Evolutionary conservation across 2,888 invertebrate species (phyloP), one percentile per base, ranked within the genome.

Genomic region (Drosophila yooni): DNA sequence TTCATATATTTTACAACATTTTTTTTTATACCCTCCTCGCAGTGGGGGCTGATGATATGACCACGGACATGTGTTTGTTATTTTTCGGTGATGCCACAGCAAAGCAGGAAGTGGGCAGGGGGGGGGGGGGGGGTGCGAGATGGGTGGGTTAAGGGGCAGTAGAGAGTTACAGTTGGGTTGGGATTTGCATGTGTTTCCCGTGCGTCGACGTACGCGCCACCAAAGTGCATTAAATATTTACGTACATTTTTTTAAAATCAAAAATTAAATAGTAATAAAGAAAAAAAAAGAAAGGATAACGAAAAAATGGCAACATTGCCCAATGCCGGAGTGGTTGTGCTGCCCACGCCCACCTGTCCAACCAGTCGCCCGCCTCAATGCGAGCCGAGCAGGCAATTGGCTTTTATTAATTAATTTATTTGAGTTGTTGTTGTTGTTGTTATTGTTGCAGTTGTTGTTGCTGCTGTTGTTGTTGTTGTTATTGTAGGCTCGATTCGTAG

Each of bases 371-470:
- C 36, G 43, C 43, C 56, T 60, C 50, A 59, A 34, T 52, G 31
- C 56, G 63, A 64, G 48, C 69, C 62, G 57, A 61, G 51, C 76
- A 67, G 56, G 62, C 77, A 76, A 77, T 78, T 78, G 85, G 58
- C 74, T 81, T 89, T 83, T 88, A 89, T 86, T 89, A 84, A 86
- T 89, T 86, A 88, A 89, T 89, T 85, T 89, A 87, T 81, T 90
- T 85, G 75, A 70, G 67, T 56, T 76, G 61, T 64, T 73, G 68
- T 46, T 70, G 65, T 18, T 70, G 60, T 40, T 72, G 21, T 21
- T 21, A 63, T 40, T 59, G 59, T n/a, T 63, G 48, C 36, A 59
- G 54, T 38, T 59, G 63, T 54, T 53, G 38, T 7, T 36, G 15
- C 6, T 15, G 36, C 6, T 70, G 15, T 7, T 36, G 15, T 2